Percentiles rank a stretch among this genome's conserved stretches.
Evolutionary conservation across 1,140 invertebrate genomes (phyloP).

Genomic region (Vanessa atalanta): DNA sequence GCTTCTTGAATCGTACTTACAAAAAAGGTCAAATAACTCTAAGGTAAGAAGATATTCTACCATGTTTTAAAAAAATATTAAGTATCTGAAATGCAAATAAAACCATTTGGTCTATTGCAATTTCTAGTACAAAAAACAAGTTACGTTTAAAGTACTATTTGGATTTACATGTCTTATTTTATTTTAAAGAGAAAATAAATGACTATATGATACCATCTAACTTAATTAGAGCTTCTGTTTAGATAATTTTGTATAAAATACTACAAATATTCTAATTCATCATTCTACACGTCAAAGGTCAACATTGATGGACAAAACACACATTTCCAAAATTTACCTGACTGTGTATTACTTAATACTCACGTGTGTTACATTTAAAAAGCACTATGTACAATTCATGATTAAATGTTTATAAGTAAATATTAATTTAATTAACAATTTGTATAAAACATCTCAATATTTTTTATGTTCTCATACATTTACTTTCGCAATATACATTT

Average conservation of each 20-base stretch:
- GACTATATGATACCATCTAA: neutral
- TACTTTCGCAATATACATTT: neutral
- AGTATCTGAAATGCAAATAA: neutral
- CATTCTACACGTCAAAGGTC: neutral
- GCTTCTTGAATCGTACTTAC: constrained; percentile 11
- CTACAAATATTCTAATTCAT: neutral
- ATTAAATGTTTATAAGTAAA: constrained; percentile 3
- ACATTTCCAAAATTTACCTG: neutral
- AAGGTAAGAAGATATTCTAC: constrained; percentile 12
- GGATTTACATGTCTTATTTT: no score
- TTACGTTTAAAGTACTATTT: neutral
- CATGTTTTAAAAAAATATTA: neutral
- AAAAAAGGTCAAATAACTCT: constrained; percentile 18
- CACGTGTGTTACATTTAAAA: neutral
- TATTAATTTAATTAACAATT: neutral
- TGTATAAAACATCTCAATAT: neutral
- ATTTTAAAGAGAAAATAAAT: neutral
- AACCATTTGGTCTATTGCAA: neutral
- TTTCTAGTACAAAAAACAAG: neutral
- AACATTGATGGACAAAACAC: neutral
- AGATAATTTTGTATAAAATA: constrained; percentile 3
- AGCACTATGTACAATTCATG: neutral
- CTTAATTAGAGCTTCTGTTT: neutral
- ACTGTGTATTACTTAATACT: neutral
- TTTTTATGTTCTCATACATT: neutral